These are phyloP conservation scores for Oenanthe oenanthe DNA, from an alignment of 2,113 vertebrate species.

Conservation along the genomic window DNA sequence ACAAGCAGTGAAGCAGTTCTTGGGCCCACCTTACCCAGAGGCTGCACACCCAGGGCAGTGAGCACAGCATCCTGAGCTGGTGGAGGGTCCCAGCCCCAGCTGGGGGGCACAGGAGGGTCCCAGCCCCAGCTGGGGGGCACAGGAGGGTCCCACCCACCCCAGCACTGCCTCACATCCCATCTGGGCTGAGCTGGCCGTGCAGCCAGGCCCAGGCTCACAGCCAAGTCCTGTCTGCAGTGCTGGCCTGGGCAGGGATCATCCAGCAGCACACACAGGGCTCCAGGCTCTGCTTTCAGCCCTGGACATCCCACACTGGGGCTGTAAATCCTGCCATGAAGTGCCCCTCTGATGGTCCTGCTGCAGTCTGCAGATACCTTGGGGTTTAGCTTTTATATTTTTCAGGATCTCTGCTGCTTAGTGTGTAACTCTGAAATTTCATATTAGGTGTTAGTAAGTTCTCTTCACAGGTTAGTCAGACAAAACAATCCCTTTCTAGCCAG, in stretches of 20 bases:
- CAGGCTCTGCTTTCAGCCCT: background rate
- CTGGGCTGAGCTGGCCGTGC: background rate
- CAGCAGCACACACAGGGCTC: background rate
- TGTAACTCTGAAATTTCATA: too few species aligned
- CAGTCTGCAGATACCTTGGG: too few species aligned
- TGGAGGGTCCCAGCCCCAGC: background rate
- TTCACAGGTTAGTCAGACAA: too few species aligned
- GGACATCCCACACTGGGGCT: accelerated
- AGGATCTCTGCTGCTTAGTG: too few species aligned
- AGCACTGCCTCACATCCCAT: background rate
- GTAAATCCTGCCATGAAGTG: background rate
- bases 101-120: background rate
- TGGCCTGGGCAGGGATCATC: background rate
- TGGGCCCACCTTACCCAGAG: background rate
- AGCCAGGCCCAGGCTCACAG: background rate
- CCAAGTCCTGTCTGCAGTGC: accelerated
- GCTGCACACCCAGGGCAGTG: background rate
- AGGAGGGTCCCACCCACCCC: background rate
- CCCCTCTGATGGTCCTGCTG: background rate
- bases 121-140: background rate
- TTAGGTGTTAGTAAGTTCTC: too few species aligned
- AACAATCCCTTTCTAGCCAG: too few species aligned
- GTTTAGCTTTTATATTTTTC: too few species aligned
- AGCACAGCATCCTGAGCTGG: background rate
- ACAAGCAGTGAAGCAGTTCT: background rate